Evolutionary conservation across 2,113 vertebrate species (phyloP).

Genomic region (Nesogale talazaci): DNA sequence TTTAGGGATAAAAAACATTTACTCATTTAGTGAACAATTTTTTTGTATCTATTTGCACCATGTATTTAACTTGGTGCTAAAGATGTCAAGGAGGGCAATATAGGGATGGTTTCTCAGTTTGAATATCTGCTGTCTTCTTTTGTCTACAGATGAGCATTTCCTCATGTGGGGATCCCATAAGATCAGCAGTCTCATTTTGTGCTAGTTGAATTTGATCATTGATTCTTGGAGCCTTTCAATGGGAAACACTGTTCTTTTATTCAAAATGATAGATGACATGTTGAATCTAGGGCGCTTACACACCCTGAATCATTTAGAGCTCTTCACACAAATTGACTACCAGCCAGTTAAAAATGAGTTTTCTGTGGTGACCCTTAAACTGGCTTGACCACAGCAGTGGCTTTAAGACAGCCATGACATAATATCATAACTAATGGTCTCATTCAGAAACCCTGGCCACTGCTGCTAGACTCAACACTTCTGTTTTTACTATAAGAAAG

Average conservation of each 20-base stretch:
- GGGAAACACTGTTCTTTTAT: not conserved
- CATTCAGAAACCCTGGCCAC: not conserved
- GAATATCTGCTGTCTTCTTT: not conserved
- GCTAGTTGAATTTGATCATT: not conserved
- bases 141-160: not conserved
- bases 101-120: not conserved
- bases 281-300: not conserved
- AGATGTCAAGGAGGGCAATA: not conserved
- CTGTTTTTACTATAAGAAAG: not conserved
- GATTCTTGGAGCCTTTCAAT: not conserved
- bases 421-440: not conserved
- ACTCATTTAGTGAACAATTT: not conserved
- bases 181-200: not conserved
- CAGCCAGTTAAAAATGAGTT: not conserved
- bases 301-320: not conserved
- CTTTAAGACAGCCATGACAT: not conserved
- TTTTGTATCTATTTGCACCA: not conserved
- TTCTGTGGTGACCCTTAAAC: not conserved
- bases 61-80: not conserved
- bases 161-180: not conserved
- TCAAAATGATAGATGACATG: not conserved
- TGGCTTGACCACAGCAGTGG: not conserved
- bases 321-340: not conserved
- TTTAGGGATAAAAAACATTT: not conserved
- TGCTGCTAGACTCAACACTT: not conserved